Base-by-base conservation (phyloP, 1,140 invertebrate species). In the Drosophila subpulchrella region DNA sequence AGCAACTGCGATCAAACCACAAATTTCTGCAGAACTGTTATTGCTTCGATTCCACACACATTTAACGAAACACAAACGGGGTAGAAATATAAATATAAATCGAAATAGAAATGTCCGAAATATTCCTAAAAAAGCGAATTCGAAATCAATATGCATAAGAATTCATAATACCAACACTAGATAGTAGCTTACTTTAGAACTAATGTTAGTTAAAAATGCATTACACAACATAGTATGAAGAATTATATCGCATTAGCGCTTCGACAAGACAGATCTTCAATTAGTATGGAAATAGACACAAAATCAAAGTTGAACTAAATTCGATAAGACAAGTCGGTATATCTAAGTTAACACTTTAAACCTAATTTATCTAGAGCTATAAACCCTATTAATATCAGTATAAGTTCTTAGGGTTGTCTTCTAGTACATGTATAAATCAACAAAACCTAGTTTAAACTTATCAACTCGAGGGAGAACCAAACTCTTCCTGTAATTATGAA, bases 1-100 rank as follows among this genome's bases (percentile, higher is more conserved):
- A 88, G 71, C 83, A 89, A 73, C 47, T 73, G 75, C 84, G 80
- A 86, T 89, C 83, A 89, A 68, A 66, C 51, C 56, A 72, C 41
- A 57, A 50, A 71, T 20, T 42, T 7, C 67, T 55, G 68, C 58
- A 54, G 36, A 89, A 54, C 38, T 65, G 70, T 72, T 42, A 72
- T 66, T 36, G 46, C 59, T 53, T 68, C 38, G 38, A 63, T 30
- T 61, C 47, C 50, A 55, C 48, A 63, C 32, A 32, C 7, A 57
- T 51, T 54, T 11, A 44, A 34, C 55, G 63, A 20, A 44, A 44
- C 15, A 11, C 17, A 46, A 46, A 46, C 15, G 17, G 15, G 17
- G 10, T 46, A 46, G 42, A 20, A 20, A 46, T 46, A 46, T 3
- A 20, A 12, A 46, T 46, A 2, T 20, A 17, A 17, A 12, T 46